Evolutionary conservation across 2,113 vertebrate species (phyloP), one percentile per base, ranked within the genome.

Genomic region (Colaptes auratus): DNA sequence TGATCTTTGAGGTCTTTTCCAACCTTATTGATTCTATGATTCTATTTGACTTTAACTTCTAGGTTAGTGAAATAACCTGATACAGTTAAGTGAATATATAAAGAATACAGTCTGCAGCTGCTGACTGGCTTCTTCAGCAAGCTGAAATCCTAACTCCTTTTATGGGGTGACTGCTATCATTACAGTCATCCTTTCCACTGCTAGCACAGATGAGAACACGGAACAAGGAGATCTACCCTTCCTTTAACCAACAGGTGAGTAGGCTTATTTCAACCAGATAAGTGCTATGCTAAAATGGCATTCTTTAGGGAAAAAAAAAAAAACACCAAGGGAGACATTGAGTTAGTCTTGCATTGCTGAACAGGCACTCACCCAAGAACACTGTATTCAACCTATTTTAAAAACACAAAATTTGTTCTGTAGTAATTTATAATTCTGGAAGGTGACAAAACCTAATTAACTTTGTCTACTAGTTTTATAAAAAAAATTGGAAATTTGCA

Each of bases 71-170:
- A 72, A 36, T 39, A 15, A 70, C 44, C 33, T 64, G 42, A 61
- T 17, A 50, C 8, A 65, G 46, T 7, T 1, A 93, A 94, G 12
- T 97, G 97, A 93, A 95, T 95, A 14, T 96, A 96, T 15, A 97
- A 98, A 64, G 97, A 98, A 95, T 8, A 30, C 2, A 63, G 17
- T 28, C 25, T 50, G 13, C 30, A 83, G 63, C 33, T 94, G 53
- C 59, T 39, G 64, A 21, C 7, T 16, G 6, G 61, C 9, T 28
- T 36, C 9, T 24, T 36, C 58, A n/a, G 18, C 27, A 35, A 48
- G 15, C 2, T 46, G 67, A 81, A 90, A 59, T 63, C 33, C 42
- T 58, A 39, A 18, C 23, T 72, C 30, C 28, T 72, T 27, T 58
- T 30, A 46, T 74, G 39, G 19, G 24, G 9, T 30, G n/a, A 28